These are phyloP conservation scores for Heterodera carotae DNA, from an alignment of 1,140 invertebrate genomes.

Conservation along the genomic window DNA sequence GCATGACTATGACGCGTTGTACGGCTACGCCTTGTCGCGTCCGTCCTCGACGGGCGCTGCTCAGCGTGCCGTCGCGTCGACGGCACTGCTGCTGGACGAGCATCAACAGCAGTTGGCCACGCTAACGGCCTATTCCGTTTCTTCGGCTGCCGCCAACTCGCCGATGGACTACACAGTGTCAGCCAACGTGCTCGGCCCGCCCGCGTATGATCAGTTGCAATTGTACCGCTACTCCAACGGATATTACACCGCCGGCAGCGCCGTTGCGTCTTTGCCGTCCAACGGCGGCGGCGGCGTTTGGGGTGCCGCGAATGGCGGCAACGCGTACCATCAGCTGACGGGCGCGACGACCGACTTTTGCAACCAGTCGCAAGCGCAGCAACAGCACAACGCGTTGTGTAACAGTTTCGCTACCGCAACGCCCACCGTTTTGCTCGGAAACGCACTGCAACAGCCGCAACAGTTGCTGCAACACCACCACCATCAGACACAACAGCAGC, in stretches of 20 bases:
- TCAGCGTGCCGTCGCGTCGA: not conserved
- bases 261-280: not conserved
- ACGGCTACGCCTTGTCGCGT: constrained; percentile 5
- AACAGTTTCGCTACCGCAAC: not conserved
- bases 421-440: constrained; percentile 7
- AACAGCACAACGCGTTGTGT: constrained; percentile 15
- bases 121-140: constrained; percentile 20
- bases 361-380: not conserved
- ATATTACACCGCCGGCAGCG: not conserved
- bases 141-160: constrained; percentile 17
- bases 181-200: not conserved
- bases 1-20: not conserved
- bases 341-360: not conserved
- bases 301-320: constrained; percentile 15
- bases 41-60: not conserved
- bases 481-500: not conserved
- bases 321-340: constrained; percentile 13
- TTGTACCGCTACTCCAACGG: constrained; percentile 12
- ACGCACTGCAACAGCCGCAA: constrained; percentile 8
- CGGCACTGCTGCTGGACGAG: not conserved
- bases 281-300: not conserved
- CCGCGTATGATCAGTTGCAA: constrained; percentile 21
- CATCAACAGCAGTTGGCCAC: constrained; percentile 15
- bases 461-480: constrained; percentile 20
- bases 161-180: constrained; percentile 28